Conservation (phyloP, 23 tunicate genomes). For the Trididemnum nubilum region DNA sequence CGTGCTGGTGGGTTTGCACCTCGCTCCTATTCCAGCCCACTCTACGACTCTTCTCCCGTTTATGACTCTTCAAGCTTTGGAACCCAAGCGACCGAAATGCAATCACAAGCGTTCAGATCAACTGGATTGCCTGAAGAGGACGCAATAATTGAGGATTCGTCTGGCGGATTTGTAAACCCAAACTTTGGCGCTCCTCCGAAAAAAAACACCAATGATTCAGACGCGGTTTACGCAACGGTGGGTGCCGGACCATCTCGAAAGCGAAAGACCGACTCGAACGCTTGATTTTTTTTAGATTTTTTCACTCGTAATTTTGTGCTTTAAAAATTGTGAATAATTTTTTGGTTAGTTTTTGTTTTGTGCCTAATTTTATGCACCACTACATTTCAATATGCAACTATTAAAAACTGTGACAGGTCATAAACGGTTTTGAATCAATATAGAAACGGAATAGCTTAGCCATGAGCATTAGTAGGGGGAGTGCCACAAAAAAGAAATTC, state of each 20-base stretch:
- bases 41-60: constrained; percentile 36
- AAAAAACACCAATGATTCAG: background rate
- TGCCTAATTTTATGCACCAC: too few relatives aligned
- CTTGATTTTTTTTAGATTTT: constrained; percentile 25
- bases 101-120: background rate
- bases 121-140: background rate
- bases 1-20: background rate
- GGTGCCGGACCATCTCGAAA: constrained; percentile 49
- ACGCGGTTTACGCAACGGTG: constrained; percentile 39
- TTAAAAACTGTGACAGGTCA: too few relatives aligned
- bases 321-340: too few relatives aligned
- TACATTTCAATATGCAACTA: too few relatives aligned
- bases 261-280: constrained; percentile 16
- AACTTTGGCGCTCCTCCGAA: constrained; percentile 14
- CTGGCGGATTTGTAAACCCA: constrained; percentile 48
- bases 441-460: too few relatives aligned
- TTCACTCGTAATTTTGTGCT: too few relatives aligned
- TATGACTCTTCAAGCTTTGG: constrained; percentile 52
- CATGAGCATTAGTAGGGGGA: too few relatives aligned
- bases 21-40: constrained; percentile 58
- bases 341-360: too few relatives aligned
- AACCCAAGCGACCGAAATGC: constrained; percentile 31
- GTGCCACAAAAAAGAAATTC: too few relatives aligned
- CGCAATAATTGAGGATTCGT: background rate
- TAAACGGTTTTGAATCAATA: too few relatives aligned